These are phyloP conservation scores for Acanthosepion esculentum DNA, from an alignment of 2,888 invertebrate genomes.

Conservation along the genomic window DNA sequence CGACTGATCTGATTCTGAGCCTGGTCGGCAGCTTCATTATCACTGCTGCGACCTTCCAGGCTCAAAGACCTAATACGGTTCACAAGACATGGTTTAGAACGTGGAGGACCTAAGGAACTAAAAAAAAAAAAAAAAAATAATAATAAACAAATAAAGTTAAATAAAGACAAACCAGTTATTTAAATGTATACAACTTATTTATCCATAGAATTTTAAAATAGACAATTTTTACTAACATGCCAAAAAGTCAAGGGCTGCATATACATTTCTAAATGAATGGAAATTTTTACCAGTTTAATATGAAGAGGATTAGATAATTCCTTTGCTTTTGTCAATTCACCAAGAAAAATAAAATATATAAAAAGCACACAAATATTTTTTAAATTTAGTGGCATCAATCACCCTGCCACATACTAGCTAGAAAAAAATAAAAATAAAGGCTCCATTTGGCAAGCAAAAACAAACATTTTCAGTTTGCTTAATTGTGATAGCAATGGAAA, in stretches of 20 bases:
- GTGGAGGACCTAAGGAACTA: slow-evolving; percentile 66
- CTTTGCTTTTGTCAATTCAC: too few relatives aligned
- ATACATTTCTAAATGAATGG: neutral
- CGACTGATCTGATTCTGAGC: slow-evolving; percentile 34
- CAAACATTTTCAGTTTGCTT: too few relatives aligned
- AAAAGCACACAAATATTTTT: too few relatives aligned
- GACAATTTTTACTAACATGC: neutral
- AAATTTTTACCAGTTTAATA: too few relatives aligned
- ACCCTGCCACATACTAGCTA: too few relatives aligned
- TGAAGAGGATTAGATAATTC: too few relatives aligned
- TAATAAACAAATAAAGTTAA: neutral
- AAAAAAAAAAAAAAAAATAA: slow-evolving; percentile 51
- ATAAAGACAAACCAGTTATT: neutral
- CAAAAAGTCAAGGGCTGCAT: neutral
- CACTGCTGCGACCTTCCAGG: slow-evolving; percentile 67
- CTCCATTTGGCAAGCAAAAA: too few relatives aligned
- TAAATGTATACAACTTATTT: neutral
- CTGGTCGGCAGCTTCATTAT: slow-evolving; percentile 63
- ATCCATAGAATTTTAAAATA: neutral
- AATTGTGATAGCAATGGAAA: too few relatives aligned
- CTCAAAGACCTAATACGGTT: slow-evolving; percentile 67
- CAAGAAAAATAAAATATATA: too few relatives aligned
- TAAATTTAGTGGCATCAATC: too few relatives aligned
- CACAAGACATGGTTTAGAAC: slow-evolving; percentile 69
- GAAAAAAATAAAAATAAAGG: too few relatives aligned